Percentiles rank a stretch among this genome's conserved stretches.
Evolutionary conservation across 2,888 invertebrate genomes (phyloP).

Genomic region (Protonemura montana): DNA sequence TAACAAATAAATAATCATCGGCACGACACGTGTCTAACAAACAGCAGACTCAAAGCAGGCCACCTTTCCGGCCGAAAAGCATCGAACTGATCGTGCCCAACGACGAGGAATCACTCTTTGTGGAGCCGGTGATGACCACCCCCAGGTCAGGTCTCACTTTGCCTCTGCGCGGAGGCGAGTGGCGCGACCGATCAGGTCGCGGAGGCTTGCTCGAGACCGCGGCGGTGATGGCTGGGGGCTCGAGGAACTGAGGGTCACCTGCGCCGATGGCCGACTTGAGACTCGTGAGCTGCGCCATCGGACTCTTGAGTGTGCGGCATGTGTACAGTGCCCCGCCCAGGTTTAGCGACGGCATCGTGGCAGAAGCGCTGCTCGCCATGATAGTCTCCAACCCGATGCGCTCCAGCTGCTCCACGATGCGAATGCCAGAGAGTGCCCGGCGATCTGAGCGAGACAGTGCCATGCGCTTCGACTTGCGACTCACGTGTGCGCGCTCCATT

Average conservation of each 20-base stretch:
- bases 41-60: constrained; percentile 67
- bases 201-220: constrained; percentile 45
- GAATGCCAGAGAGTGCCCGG: constrained; percentile 62
- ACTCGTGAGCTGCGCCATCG: constrained; percentile 81
- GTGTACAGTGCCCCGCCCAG: constrained; percentile 69
- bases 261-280: constrained; percentile 63
- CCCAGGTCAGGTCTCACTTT: constrained; percentile 56
- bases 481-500: constrained; percentile 48
- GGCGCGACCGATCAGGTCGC: constrained; percentile 63
- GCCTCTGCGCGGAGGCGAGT: constrained; percentile 58
- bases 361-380: constrained; percentile 67
- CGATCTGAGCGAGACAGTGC: constrained; percentile 57
- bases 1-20: not conserved
- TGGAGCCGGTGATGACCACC: constrained; percentile 53
- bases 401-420: constrained; percentile 72
- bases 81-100: constrained; percentile 81
- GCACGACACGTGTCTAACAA: not conserved
- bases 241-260: not conserved
- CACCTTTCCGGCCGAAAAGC: constrained; percentile 86
- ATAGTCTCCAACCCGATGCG: constrained; percentile 73
- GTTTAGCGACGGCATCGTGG: constrained; percentile 68
- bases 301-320: constrained; percentile 71
- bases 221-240: not conserved
- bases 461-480: constrained; percentile 54
- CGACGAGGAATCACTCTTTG: constrained; percentile 48